Conservation (phyloP, 2,113 vertebrate species). For the Coptodon bakossiorum region DNA sequence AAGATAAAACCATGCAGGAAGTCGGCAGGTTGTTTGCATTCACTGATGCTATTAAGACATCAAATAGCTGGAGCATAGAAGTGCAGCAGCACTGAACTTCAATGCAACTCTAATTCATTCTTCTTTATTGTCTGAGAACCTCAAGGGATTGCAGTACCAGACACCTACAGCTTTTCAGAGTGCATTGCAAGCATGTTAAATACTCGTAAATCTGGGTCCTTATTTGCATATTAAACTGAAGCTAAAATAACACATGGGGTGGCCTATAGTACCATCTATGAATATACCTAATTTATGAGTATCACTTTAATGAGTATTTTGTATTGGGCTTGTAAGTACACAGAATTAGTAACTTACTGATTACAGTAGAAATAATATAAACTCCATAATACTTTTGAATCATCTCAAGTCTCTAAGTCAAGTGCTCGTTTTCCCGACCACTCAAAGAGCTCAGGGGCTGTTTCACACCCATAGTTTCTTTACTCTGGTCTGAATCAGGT, state of each 20-base stretch:
- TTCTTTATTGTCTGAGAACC: not conserved
- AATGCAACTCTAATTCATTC: not conserved
- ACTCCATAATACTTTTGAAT: not conserved
- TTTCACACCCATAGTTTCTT: not conserved
- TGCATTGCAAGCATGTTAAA: not conserved
- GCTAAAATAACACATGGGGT: not conserved
- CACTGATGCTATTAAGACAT: slow-evolving; percentile 25
- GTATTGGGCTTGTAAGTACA: not conserved
- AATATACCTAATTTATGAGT: not conserved
- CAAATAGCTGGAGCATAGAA: not conserved
- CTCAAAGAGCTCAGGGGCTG: not conserved
- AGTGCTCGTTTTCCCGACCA: not conserved
- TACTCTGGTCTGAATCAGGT: not conserved
- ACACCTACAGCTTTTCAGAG: not conserved
- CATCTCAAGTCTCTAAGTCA: not conserved
- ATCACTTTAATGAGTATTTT: not conserved
- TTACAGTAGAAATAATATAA: not conserved
- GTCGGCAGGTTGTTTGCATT: slow-evolving; percentile 7
- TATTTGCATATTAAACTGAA: not conserved
- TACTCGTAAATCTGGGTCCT: not conserved
- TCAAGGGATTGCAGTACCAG: not conserved
- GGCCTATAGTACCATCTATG: not conserved
- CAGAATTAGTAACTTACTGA: not conserved
- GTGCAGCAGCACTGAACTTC: not conserved
- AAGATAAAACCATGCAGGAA: slow-evolving; percentile 11